Evolutionary conservation across 2,888 invertebrate genomes (phyloP).

Genomic region (Chymomyza amoena): DNA sequence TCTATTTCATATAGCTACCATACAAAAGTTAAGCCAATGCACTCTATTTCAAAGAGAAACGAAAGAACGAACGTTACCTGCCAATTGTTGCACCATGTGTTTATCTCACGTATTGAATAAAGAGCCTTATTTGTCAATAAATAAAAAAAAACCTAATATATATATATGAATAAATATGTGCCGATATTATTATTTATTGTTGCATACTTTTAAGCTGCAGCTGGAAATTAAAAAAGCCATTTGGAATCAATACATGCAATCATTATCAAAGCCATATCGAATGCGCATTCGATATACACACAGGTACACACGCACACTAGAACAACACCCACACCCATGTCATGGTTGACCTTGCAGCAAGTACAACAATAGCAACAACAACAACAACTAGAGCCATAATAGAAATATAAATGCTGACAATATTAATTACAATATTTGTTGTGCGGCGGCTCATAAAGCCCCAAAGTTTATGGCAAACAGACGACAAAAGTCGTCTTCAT

Average conservation of each 20-base stretch:
- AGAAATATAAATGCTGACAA: slow-evolving; percentile 55
- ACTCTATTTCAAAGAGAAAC: too few species aligned
- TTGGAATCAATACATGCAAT: neutral
- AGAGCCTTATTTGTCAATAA: too few species aligned
- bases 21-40: too few species aligned
- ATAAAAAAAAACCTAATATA: too few species aligned
- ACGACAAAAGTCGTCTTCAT: slow-evolving; percentile 19
- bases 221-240: neutral
- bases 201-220: slow-evolving; percentile 20
- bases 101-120: too few species aligned
- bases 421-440: slow-evolving; percentile 38
- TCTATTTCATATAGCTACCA: too few species aligned
- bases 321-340: slow-evolving; percentile 3
- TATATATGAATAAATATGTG: too few species aligned
- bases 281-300: slow-evolving; percentile 26
- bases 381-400: slow-evolving; percentile 4
- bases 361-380: slow-evolving; percentile 1
- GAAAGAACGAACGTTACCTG: too few species aligned
- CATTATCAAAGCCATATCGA: neutral
- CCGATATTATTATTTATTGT: neutral
- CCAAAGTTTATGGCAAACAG: slow-evolving; percentile 60
- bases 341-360: slow-evolving; percentile 36
- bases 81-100: too few species aligned
- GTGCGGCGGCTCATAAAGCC: slow-evolving; percentile 44
- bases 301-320: slow-evolving; percentile 43